Conservation (phyloP, 2,888 invertebrate species). For the Drosophila mimetica region DNA sequence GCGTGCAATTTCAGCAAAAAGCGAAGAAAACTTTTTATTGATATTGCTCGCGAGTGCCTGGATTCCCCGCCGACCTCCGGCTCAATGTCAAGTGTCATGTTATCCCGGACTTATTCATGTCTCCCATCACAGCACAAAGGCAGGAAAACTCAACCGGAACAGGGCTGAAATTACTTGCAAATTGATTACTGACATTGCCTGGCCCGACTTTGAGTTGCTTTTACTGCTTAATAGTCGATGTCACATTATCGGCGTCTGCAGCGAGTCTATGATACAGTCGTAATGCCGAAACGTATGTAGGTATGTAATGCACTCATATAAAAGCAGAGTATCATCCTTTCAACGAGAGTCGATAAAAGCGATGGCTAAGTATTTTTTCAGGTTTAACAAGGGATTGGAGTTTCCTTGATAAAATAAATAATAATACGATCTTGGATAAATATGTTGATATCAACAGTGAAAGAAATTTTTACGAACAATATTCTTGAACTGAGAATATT, state of each 20-base stretch:
- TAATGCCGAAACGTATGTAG: slow-evolving; percentile 20
- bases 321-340: neutral
- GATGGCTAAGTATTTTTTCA: neutral
- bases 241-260: slow-evolving; percentile 51
- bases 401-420: too few species aligned
- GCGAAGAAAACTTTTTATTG: slow-evolving; percentile 72
- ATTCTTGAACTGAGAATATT: too few species aligned
- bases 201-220: slow-evolving; percentile 63
- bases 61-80: slow-evolving; percentile 23
- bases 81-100: slow-evolving; percentile 77
- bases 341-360: neutral
- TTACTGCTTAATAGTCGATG: slow-evolving; percentile 68
- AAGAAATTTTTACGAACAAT: too few species aligned
- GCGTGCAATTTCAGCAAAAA: slow-evolving; percentile 60
- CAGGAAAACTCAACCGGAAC: slow-evolving; percentile 27
- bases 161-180: slow-evolving; percentile 60
- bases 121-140: slow-evolving; percentile 41
- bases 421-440: too few species aligned
- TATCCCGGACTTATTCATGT: slow-evolving; percentile 62
- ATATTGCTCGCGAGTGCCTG: slow-evolving; percentile 66
- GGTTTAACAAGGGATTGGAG: neutral
- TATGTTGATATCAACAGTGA: too few species aligned
- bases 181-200: slow-evolving; percentile 70
- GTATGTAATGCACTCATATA: slow-evolving; percentile 8
- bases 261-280: slow-evolving; percentile 9